Evolutionary conservation across 2,888 invertebrate genomes (phyloP), one percentile per base, ranked within the genome.

Genomic region (Helobdella robusta): DNA sequence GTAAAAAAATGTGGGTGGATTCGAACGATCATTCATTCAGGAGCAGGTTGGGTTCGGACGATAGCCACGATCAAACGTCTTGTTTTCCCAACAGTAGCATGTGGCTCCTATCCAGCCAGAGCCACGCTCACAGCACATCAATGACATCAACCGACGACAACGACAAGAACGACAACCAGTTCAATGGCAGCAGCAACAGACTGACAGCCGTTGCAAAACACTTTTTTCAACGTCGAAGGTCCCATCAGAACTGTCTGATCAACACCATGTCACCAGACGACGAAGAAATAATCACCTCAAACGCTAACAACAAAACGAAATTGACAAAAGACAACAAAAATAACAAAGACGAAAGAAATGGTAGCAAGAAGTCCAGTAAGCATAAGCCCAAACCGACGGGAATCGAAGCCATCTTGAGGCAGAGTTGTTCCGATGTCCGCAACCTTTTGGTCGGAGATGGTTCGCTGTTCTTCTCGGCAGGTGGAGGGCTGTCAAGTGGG

Each of bases 191-290:
- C 30, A 28, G 20, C 5, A 61, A 44, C 30, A 20, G 61, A 11
- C 46, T 61, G 6, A 18, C 44, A 1, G 46, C 36, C 8, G 61
- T 44, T n/a, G 61, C 61, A 25, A 61, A 44, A n/a, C 25, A 61
- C 44, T 40, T 61, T 23, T 61, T 61, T 36, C 23, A n/a, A 20
- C 40, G 61, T 20, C 40, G 61, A 61, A 32, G 61, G 15, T 61
- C 61, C 4, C 61, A 61, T 46, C 61, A 61, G 28, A 61, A 44
- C 46, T 61, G 61, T 28, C 30, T 61, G n/a, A 61, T 61, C 23
- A 61, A 40, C 61, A 61, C 61, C 3, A n/a, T n/a, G n/a, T n/a
- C n/a, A n/a, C 25, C n/a, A n/a, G 28, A 46, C n/a, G 40, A 23
- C 34, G 40, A 61, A 11, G 44, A 44, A 44, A 23, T 18, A 8